A percentile compares a stretch with the other conserved stretches of the same genome.
Conservation (phyloP, 53 echinoderm and acorn worm genomes). For the Pentamera pediparva region DNA sequence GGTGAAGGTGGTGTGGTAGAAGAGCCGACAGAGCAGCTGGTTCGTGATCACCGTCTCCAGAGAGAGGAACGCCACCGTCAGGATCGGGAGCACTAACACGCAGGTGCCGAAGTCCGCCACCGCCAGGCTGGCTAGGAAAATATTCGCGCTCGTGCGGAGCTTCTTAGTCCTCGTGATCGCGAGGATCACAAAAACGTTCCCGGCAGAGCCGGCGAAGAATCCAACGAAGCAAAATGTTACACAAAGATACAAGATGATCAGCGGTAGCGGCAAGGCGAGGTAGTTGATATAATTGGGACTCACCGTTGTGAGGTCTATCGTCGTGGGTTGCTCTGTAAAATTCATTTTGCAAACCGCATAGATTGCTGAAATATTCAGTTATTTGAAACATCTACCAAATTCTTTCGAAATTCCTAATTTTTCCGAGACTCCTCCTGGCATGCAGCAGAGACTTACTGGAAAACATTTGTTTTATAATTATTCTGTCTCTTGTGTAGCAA, state of each 20-base stretch:
- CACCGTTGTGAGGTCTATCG: too few species aligned
- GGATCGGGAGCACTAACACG: slow-evolving; percentile 3
- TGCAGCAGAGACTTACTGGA: too few species aligned
- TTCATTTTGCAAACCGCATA: too few species aligned
- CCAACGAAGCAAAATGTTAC: slow-evolving; percentile 1
- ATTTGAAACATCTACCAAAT: too few species aligned
- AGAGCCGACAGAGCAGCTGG: not conserved
- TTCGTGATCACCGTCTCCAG: slow-evolving; percentile 13
- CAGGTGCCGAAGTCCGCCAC: slow-evolving; percentile 23
- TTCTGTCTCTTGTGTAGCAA: too few species aligned
- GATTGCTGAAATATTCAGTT: too few species aligned
- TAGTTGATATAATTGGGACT: not conserved
- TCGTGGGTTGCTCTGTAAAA: too few species aligned
- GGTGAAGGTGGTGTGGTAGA: slow-evolving; percentile 10
- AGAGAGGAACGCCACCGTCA: not conserved
- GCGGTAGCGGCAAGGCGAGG: not conserved
- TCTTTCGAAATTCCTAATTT: too few species aligned
- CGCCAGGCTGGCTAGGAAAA: slow-evolving; percentile 16
- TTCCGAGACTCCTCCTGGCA: too few species aligned
- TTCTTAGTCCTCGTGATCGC: slow-evolving; percentile 6
- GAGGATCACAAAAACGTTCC: slow-evolving; percentile 17
- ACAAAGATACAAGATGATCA: not conserved
- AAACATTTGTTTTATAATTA: too few species aligned
- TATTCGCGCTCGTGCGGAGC: slow-evolving; percentile 12
- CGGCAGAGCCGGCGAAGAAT: not conserved